Evolutionary conservation across 2,888 invertebrate genomes (phyloP), one percentile per base, ranked within the genome.

Genomic region (Shargacucullia verbasci): DNA sequence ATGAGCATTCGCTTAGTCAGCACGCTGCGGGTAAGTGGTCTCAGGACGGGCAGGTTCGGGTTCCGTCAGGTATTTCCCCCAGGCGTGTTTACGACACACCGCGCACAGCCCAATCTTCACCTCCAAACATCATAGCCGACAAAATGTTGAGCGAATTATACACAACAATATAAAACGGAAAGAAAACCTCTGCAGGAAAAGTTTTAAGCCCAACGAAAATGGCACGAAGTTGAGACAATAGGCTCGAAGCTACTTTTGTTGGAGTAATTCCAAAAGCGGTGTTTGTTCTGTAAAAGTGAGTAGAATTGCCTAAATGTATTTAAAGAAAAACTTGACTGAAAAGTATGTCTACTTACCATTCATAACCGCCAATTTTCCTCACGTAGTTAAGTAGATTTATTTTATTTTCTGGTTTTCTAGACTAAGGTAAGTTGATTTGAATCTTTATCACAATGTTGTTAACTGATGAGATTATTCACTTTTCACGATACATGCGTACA

Each of bases 41-140:
- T 79, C 73, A 57, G 65, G 66, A 20, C 55, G 70, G 54, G 15
- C 39, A 45, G 52, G 52, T 46, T 49, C 71, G 64, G 71, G 62
- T 62, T 71, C 70, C 67, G 73, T 64, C 77, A 75, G 74, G 81
- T 83, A 90, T 90, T 89, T 90, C 89, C 90, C 90, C 65, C 67
- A 86, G 89, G 90, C 84, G 82, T 83, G 83, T 88, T 90, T 88
- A 89, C 84, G 84, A 83, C 79, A 75, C 75, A 78, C 73, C 81
- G 76, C 76, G 69, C 77, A 72, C 73, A 69, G 79, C 78, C 78
- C 83, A 83, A 84, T 85, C 80, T 82, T 79, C 81, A 76, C 80
- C 76, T 81, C 78, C 78, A 76, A 83, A 79, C 76, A 79, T 79
- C 73, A 75, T 75, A 72, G 73, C 76, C 70, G 55, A 73, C 67